Evolutionary conservation across 2,888 invertebrate species (phyloP), one percentile per base, ranked within the genome.

Genomic region (Drosophila pseudotalamancana): DNA sequence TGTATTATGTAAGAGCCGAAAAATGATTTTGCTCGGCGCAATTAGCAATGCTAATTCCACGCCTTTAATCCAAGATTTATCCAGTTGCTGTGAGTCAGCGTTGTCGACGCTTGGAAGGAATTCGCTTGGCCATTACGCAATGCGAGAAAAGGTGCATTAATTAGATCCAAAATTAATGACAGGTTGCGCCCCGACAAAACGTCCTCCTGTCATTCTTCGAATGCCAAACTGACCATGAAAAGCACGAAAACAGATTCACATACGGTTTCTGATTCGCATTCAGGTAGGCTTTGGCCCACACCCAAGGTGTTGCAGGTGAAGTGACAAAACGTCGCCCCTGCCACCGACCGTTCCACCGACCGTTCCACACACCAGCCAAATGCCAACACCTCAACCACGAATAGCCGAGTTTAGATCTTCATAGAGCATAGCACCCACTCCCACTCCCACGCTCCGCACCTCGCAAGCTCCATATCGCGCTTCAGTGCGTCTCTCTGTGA

Each of bases 221-320:
- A 82, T 79, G 84, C 62, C 66, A 83, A 82, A 69, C 88, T 82
- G 81, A 87, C 81, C 88, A 76, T 82, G 81, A 82, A 86, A 81
- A 60, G 9, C 66, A 51, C 73, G 19, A 66, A 65, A 72, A 32
- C 40, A 21, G 34, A 31, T 19, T 62, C 37, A 29, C n/a, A 34
- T 5, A 12, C 61, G 19, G 39, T 40, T 29, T 35, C 40, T 16
- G 49, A 37, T 42, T 34, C 16, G 16, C 25, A 48, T 16, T 27
- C 43, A 27, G 43, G 18, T 45, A 42, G 53, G 51, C 45, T 14
- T 43, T 43, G 67, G 40, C 39, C 51, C 61, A 57, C 60, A 46
- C 43, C 63, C 64, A 86, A 81, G 77, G 77, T 63, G 80, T 75
- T 72, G 71, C 86, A 85, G 86, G 66, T 78, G 59, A 74, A 84